Evolutionary conservation across 2,797 vertebrate genomes (phyloP).

Genomic region (Discoglossus pictus): DNA sequence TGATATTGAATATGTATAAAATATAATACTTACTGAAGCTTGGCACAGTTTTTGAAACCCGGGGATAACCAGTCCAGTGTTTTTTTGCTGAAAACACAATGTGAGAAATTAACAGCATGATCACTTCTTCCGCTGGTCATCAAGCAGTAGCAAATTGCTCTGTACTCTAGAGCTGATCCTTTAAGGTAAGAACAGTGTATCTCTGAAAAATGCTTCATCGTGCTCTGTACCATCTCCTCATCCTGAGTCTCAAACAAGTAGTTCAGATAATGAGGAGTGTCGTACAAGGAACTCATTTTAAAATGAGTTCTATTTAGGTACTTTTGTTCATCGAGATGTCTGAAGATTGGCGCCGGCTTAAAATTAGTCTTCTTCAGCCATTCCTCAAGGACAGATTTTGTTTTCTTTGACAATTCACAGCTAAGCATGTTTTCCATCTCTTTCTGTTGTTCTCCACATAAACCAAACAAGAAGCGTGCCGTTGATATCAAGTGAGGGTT

Average conservation of each 20-base stretch:
- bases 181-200: too few species aligned
- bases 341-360: too few species aligned
- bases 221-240: background rate
- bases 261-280: too few species aligned
- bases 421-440: background rate
- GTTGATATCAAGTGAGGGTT: slow-evolving; percentile 9
- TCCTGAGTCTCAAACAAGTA: too few species aligned
- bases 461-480: slow-evolving; percentile 5
- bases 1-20: too few species aligned
- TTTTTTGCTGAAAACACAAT: background rate
- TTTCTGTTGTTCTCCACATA: background rate
- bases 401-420: background rate
- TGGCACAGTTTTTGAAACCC: background rate
- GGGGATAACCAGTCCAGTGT: background rate
- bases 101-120: background rate
- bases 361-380: background rate
- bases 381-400: background rate
- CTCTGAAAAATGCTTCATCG: background rate
- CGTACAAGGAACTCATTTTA: too few species aligned
- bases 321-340: too few species aligned
- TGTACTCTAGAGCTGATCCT: too few species aligned
- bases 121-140: background rate
- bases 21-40: background rate
- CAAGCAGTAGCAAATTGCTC: slow-evolving; percentile 5
- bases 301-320: too few species aligned